Base-by-base conservation (phyloP, 2,888 invertebrate species). In the Drosophila melanocephala region DNA sequence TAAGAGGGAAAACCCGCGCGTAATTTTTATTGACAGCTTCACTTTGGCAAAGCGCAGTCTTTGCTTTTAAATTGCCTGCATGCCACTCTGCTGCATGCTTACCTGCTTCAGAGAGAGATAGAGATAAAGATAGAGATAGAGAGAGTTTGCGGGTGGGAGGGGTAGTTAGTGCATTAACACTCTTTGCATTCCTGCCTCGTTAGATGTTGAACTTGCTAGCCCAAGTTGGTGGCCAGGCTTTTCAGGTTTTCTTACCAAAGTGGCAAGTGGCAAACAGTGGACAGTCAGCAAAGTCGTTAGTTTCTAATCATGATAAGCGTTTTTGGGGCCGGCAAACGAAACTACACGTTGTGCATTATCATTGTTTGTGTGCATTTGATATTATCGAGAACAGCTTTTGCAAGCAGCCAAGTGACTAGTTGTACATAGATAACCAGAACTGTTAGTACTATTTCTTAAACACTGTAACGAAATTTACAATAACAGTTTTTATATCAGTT, bases 11-110 rank as follows among this genome's bases (percentile, higher is more conserved):
- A 75, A 66, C 60, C 51, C 22, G 76, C 84, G 82, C 81, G 87
- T 90, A 88, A 90, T 87, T 85, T 87, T 79, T 87, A 89, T 90
- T 88, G 89, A 88, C 90, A 90, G 87, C 89, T 79, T 90, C 81
- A 88, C 86, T 88, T 83, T 69, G 73, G 60, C 57, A 35, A 53
- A 60, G 59, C 22, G 62, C 39, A 39, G 56, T 33, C 74, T 87
- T 87, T 89, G 88, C 87, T 85, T 87, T 88, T 87, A 87, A 87
- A 87, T 89, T 88, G 86, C 78, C 88, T 81, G 83, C 83, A 85
- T 89, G 90, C 87, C 80, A 77, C 71, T 59, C 72, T 37, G 51
- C 55, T 67, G 65, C 88, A 85, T 64, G 35, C 35, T 81, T 66
- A 59, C 66, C 51, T 58, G 67, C 62, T 63, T 4, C 22, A 70